These are phyloP conservation scores for Paralichthys olivaceus DNA, from an alignment of 2,113 vertebrate species.

Conservation along the genomic window DNA sequence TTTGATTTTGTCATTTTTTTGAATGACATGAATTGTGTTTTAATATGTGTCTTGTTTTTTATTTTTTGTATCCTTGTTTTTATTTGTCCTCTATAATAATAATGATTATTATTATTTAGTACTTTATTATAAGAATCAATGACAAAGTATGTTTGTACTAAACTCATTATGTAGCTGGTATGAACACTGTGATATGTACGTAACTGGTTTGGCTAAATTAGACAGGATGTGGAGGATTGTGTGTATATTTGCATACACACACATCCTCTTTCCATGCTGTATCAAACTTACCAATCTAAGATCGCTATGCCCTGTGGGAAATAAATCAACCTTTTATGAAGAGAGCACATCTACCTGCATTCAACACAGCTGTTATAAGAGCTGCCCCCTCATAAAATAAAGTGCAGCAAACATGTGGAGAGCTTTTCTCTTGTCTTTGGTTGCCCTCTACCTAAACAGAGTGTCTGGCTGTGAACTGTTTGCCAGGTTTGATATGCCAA, in stretches of 20 bases:
- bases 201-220: too few relatives aligned
- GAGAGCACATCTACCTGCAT: slow-evolving; percentile 4
- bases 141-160: too few relatives aligned
- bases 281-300: background rate
- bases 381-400: background rate
- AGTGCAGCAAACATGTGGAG: slow-evolving; percentile 48
- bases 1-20: too few relatives aligned
- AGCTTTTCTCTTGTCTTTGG: slow-evolving; percentile 20
- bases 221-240: background rate
- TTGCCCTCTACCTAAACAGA: slow-evolving; percentile 43
- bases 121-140: too few relatives aligned
- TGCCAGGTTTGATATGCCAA: slow-evolving; percentile 67
- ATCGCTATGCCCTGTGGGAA: slow-evolving; percentile 23
- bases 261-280: background rate
- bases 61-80: too few relatives aligned
- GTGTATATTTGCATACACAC: background rate
- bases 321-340: slow-evolving; percentile 14
- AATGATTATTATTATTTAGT: too few relatives aligned
- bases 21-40: too few relatives aligned
- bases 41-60: too few relatives aligned
- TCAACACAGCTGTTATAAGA: slow-evolving; percentile 33
- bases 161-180: too few relatives aligned
- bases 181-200: too few relatives aligned
- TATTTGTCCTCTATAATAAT: too few relatives aligned
- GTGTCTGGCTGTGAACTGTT: slow-evolving; percentile 67